Evolutionary conservation across 2,888 invertebrate species (phyloP), one percentile per base, ranked within the genome.

Genomic region (Scaptomyza parva): DNA sequence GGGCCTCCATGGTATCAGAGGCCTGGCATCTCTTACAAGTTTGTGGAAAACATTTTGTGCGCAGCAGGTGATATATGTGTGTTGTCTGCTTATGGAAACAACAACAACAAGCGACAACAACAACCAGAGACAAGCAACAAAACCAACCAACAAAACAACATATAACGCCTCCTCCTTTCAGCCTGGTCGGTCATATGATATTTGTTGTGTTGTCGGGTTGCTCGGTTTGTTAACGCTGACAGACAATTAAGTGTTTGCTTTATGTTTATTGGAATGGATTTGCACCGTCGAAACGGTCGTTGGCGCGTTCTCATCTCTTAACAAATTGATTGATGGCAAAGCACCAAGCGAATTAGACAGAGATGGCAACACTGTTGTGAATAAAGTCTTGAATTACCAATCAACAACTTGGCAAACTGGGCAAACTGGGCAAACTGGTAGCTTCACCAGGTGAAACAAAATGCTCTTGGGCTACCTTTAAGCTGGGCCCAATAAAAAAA

Each of bases 181-280:
- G 48, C 37, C 53, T 41, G 82, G 88, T 79, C 82, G 82, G 88
- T 79, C 82, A 83, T 87, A 79, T 83, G 83, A 83, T 83, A 88
- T 79, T 86, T 88, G 80, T 86, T 88, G 80, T 88, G 83, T 83
- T 87, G 86, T 78, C 75, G 75, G 74, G 77, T 74, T 66, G 76
- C 75, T 86, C 86, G 86, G 88, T 83, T 83, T 88, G 88, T 84
- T 84, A 84, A 85, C 84, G 82, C 83, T 85, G 88, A 88, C 88
- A 85, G 88, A 86, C 84, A 85, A 85, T 85, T 85, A 85, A 85
- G 88, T 85, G 87, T 86, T 81, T 88, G 84, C 87, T 85, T 85
- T 85, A 85, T 84, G 88, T 84, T 84, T 84, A 84, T 84, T 88
- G 84, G 87, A 84, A 84, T 86, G 85, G 84, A 88, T 86, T 78